Evolutionary conservation across 1,140 invertebrate species (phyloP), one percentile per base, ranked within the genome.

Genomic region (Orussus abietinus): DNA sequence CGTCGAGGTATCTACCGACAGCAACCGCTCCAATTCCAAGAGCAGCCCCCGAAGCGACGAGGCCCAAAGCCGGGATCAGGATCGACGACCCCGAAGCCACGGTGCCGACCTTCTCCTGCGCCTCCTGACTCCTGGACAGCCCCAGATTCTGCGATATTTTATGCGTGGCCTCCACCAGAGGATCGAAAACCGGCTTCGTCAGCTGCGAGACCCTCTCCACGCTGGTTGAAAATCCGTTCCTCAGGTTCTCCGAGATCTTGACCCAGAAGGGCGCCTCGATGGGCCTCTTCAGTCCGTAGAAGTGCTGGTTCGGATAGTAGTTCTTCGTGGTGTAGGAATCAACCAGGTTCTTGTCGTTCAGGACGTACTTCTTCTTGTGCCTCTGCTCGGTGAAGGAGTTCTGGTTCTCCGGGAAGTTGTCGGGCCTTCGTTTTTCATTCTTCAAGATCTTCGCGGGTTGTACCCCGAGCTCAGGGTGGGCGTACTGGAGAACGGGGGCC

Each of bases 41-140:
- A 5, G 86, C 85, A 9, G 86, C 84, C 3, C 86, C 87, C 1
- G 86, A 85, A 12, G 85, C 86, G 42, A 89, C 81, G 1, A 87
- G 66, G 6, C 85, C 84, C 11, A 87, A 62, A 4, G 84, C 84
- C 14, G 84, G 85, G n/a, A 87, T 69, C 37, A 88, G 72, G 1
- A 83, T 80, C 0, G 81, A 78, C 0, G 72, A 66, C 3, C 75
- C 75, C 0, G 72, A 53, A n/a, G 66, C 74, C 0, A 80, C 75
- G 5, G 80, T 74, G 1, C 82, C 85, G n/a, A 88, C 74, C 57
- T 85, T 86, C 50, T 88, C 81, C 60, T 85, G 78, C 3, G 81
- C 79, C n/a, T 72, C 60, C 28, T 76, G 62, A 12, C 62, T 53
- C 39, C 64, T 59, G 2, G 80, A 76, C 2, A 87, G 66, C 3